phyloP scores from a whole-genome alignment of 2,113 vertebrate genomes.

The Sturnus vulgaris region DNA sequence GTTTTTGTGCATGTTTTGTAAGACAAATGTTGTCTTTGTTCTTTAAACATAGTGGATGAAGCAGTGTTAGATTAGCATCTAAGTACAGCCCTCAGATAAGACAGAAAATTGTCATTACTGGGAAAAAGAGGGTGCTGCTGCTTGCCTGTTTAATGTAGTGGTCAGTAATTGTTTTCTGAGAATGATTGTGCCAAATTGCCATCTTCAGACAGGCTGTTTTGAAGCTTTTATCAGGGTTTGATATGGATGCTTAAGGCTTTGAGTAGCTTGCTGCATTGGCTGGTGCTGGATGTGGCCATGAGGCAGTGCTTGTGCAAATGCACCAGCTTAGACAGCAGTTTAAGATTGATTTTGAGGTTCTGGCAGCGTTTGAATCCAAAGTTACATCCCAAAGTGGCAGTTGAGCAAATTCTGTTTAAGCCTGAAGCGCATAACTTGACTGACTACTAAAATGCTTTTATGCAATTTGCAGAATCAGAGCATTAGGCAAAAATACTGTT shows the following conservation, averaged over 20 bases:
- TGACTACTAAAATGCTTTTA: not conserved
- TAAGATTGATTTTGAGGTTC: not conserved
- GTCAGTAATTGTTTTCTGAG: not conserved
- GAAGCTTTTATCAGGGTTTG: not conserved
- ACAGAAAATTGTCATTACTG: not conserved
- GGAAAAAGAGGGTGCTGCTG: not conserved
- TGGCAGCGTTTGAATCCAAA: accelerated
- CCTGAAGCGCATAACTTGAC: not conserved
- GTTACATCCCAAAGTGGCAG: not conserved
- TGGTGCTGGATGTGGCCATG: not conserved
- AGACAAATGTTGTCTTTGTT: not conserved
- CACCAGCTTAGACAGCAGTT: not conserved
- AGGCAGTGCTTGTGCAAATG: not conserved
- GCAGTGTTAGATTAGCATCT: not conserved
- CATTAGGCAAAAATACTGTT: not conserved
- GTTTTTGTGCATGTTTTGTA: not conserved
- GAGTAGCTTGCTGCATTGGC: not conserved
- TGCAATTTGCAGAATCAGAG: not conserved
- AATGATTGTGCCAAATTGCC: not conserved
- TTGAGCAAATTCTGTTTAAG: not conserved
- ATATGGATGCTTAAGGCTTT: not conserved
- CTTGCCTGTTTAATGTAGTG: not conserved
- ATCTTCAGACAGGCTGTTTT: not conserved
- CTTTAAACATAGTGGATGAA: not conserved
- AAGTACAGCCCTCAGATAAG: not conserved